phyloP scores from a whole-genome alignment of 2,113 vertebrate genomes.

The Oreocharis arfaki region DNA sequence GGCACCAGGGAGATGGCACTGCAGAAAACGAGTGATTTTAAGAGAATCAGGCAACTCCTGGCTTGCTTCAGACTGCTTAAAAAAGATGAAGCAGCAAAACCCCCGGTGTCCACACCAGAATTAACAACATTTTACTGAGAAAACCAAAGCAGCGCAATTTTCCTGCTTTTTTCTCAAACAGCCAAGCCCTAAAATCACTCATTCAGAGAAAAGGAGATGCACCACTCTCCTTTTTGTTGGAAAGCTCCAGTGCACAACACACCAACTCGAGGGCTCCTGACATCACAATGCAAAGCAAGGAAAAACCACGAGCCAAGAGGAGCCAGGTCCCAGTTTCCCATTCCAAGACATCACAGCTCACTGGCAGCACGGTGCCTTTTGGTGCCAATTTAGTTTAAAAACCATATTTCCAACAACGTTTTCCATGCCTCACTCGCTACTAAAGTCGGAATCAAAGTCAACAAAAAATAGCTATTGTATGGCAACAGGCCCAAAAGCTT shows the following conservation, averaged over 20 bases:
- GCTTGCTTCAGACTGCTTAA: not conserved
- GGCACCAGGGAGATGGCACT: not conserved
- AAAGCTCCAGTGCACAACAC: not conserved
- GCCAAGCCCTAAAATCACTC: not conserved
- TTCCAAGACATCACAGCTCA: slow-evolving; percentile 33
- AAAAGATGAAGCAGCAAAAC: not conserved
- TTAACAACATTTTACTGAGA: not conserved
- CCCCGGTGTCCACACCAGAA: not conserved
- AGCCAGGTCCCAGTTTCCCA: slow-evolving; percentile 37
- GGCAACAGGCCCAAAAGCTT: not conserved
- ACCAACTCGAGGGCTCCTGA: not conserved
- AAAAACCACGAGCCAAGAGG: slow-evolving; percentile 13
- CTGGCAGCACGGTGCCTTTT: slow-evolving; percentile 13
- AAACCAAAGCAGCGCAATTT: not conserved
- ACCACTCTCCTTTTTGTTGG: not conserved
- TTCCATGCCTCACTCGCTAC: slow-evolving; percentile 27
- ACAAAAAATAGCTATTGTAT: slow-evolving; percentile 27
- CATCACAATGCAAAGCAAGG: not conserved
- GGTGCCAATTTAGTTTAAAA: slow-evolving; percentile 40
- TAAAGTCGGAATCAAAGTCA: slow-evolving; percentile 39
- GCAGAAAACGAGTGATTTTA: not conserved
- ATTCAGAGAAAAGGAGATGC: not conserved
- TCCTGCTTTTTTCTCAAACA: not conserved
- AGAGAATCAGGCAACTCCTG: not conserved
- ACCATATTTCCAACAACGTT: slow-evolving; percentile 35